These are phyloP conservation scores for Epizoanthus stellaris DNA, from an alignment of 92 coral and sea anemone genomes.

Conservation along the genomic window DNA sequence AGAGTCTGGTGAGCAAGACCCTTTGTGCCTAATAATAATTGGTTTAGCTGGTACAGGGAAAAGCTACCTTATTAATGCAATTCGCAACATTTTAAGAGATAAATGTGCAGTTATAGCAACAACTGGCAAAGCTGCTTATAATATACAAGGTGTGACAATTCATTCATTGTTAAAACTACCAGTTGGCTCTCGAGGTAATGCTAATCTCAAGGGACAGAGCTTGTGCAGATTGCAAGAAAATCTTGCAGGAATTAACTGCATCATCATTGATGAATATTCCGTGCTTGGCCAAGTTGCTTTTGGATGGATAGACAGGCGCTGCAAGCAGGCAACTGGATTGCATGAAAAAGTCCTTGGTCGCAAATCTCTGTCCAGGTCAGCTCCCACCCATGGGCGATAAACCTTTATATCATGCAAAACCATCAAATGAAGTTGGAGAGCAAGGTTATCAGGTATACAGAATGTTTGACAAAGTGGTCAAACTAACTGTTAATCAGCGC, in stretches of 20 bases:
- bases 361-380: slow-evolving; percentile 30
- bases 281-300: slow-evolving; percentile 45
- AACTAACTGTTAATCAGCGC: slow-evolving; percentile 25
- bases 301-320: slow-evolving; percentile 50
- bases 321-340: slow-evolving; percentile 47
- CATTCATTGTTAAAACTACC: too few species aligned
- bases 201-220: too few species aligned
- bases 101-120: too few species aligned
- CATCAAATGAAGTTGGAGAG: slow-evolving; percentile 43
- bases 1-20: neutral
- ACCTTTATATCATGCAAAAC: slow-evolving; percentile 50
- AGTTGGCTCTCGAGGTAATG: too few species aligned
- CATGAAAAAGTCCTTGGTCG: slow-evolving; percentile 32
- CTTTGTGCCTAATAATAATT: neutral
- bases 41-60: too few species aligned
- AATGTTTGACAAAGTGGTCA: slow-evolving; percentile 1
- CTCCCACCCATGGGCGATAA: slow-evolving; percentile 35
- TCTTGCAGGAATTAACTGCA: too few species aligned
- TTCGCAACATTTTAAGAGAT: too few species aligned
- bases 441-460: slow-evolving; percentile 37
- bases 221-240: too few species aligned
- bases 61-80: too few species aligned
- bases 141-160: too few species aligned
- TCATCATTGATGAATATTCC: slow-evolving; percentile 26
- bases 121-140: too few species aligned